Evolutionary conservation across 2,797 vertebrate species (phyloP).

Genomic region (Sebastiscus albofasciatus): DNA sequence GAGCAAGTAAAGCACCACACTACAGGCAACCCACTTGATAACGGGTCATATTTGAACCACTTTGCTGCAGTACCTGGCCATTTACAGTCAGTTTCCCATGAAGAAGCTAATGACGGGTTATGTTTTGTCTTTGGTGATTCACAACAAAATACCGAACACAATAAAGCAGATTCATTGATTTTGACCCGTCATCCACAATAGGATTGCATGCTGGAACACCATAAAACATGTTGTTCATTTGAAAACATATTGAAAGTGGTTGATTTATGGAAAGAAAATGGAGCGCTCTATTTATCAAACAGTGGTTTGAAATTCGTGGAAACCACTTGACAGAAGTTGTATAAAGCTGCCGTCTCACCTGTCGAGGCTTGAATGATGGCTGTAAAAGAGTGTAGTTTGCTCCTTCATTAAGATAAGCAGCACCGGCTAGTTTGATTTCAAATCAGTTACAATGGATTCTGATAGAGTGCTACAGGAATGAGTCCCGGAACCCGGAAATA

Average conservation of each 20-base stretch:
- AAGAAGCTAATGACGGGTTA: not conserved
- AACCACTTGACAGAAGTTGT: not conserved
- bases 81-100: slow-evolving; percentile 2
- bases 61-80: slow-evolving; percentile 5
- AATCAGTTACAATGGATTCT: not conserved
- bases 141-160: not conserved
- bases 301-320: not conserved
- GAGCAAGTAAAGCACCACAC: slow-evolving; percentile 35
- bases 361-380: not conserved
- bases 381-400: not conserved
- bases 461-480: not conserved
- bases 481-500: no score
- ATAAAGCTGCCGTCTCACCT: not conserved
- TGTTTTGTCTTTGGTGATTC: slow-evolving; percentile 1
- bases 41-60: slow-evolving; percentile 28
- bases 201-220: not conserved
- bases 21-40: slow-evolving; percentile 5
- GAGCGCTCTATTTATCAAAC: not conserved
- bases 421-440: not conserved
- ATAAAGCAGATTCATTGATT: not conserved
- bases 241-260: not conserved
- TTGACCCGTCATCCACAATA: not conserved
- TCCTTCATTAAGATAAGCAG: not conserved
- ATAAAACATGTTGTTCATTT: not conserved
- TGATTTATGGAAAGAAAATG: not conserved